Base-by-base conservation (phyloP, 1,140 invertebrate species). In the Lucilia sericata region DNA sequence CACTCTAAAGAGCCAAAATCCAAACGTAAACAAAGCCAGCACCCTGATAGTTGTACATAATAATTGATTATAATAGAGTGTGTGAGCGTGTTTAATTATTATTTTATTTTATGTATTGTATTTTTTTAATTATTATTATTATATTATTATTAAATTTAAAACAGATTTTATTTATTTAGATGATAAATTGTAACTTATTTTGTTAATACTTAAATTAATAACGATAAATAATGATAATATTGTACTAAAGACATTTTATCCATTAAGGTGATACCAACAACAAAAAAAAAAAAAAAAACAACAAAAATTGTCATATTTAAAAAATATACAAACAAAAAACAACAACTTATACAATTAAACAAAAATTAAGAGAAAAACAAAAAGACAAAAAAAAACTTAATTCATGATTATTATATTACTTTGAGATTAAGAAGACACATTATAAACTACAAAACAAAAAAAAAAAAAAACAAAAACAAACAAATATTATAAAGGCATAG, bases 21-120 rank as follows among this genome's bases (percentile, higher is more conserved):
- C 83, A 93, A 93, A 86, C 91, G 93, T 85, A 95, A 95, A 90
- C 93, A 94, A 88, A 95, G 94, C 90, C 95, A 96, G 88, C 94
- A 96, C 91, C 94, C 95, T 78, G 95, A 95, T 86, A 91, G 88
- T 89, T 91, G 90, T 91, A 91, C 90, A 91, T 91, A 91, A 90
- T 87, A 87, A 76, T 82, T 82, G 34, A 47, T 80, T 42, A 51
- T 80, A 49, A 49, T 30, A 80, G 42, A 47, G 75, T 19, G n/a
- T 34, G 42, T 80, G 76, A 49, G 65, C 65, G 65, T 70, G n/a
- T 70, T 70, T 60, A 60, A 60, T n/a, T 60, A 60, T 60, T 42
- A 42, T 42, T 42, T 42, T 42, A 42, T 42, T 42, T 42, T 42
- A 30, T 30, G 25, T 30, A 42, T 42, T 42, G 10, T 42, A 42